Conservation (phyloP, 2,888 invertebrate species). For the Anagyrus pseudococci region DNA sequence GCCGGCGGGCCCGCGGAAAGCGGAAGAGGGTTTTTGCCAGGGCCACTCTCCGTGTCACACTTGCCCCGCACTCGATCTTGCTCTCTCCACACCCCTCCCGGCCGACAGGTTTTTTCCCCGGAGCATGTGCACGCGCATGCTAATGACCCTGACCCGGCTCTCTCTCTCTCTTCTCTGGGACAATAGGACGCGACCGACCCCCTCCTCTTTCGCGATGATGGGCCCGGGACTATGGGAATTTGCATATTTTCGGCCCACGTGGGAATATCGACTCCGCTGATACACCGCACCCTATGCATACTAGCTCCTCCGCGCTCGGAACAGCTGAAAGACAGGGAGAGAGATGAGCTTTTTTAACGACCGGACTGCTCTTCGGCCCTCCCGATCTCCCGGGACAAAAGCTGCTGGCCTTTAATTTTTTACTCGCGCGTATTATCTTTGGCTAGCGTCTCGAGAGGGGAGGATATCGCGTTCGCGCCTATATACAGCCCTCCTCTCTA, state of each 20-base stretch:
- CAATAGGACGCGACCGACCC: too few relatives aligned
- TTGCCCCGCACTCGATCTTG: background rate
- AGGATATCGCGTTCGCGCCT: background rate
- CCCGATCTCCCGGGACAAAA: too few relatives aligned
- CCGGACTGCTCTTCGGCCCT: too few relatives aligned
- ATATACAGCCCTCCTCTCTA: too few relatives aligned
- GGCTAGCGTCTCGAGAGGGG: background rate
- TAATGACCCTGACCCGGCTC: too few relatives aligned
- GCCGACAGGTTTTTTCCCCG: background rate
- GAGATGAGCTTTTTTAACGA: background rate
- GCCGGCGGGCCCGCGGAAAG: conserved; percentile 26
- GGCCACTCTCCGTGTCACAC: background rate
- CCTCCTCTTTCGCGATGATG: too few relatives aligned
- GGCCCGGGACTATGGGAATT: too few relatives aligned
- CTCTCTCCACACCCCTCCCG: background rate
- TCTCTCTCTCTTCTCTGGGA: background rate
- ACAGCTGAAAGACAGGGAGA: too few relatives aligned
- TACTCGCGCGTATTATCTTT: background rate
- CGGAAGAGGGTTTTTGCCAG: conserved; percentile 31
- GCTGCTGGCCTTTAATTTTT: too few relatives aligned
- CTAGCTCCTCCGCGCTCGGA: too few relatives aligned
- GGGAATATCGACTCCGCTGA: conserved; percentile 52
- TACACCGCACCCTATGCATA: too few relatives aligned
- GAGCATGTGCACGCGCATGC: background rate
- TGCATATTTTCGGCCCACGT: conserved; percentile 60